phyloP scores from a whole-genome alignment of 2,797 vertebrate species.

The Fistularia tabacaria region DNA sequence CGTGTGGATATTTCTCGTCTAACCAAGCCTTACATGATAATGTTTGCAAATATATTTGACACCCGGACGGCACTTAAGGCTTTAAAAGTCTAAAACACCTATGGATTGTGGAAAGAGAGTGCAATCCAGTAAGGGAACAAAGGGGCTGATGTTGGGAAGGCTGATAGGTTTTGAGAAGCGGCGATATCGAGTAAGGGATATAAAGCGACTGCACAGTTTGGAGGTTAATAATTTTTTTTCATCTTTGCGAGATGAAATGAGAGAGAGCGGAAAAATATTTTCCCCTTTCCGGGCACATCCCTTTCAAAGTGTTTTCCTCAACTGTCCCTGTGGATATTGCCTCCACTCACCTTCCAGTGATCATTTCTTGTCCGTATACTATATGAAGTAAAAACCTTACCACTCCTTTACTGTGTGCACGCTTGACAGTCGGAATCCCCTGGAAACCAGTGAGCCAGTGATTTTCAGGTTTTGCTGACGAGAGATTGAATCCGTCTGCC shows the following conservation, averaged over 20 bases:
- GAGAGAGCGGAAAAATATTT: not conserved
- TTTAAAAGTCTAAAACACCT: too few relatives aligned
- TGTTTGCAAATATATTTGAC: too few relatives aligned
- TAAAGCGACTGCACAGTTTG: not conserved
- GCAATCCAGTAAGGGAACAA: too few relatives aligned
- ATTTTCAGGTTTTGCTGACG: too few relatives aligned
- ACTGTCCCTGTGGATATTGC: not conserved
- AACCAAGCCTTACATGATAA: too few relatives aligned
- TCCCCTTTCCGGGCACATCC: not conserved
- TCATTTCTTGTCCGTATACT: not conserved
- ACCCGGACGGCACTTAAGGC: too few relatives aligned
- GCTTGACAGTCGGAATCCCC: not conserved
- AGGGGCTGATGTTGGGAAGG: too few relatives aligned
- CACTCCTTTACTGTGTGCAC: not conserved
- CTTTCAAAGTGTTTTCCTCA: conserved; percentile 4
- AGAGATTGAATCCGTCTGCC: too few relatives aligned
- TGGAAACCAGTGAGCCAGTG: too few relatives aligned
- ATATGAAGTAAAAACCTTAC: not conserved
- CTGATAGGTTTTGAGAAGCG: too few relatives aligned
- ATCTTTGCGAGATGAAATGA: not conserved
- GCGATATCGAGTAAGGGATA: not conserved
- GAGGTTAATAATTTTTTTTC: not conserved
- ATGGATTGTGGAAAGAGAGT: too few relatives aligned
- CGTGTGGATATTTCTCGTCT: too few relatives aligned
- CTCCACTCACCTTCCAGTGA: not conserved